Percentiles rank a stretch among this genome's conserved stretches.
Conservation (phyloP, 2,888 invertebrate genomes). For the Chloromyia formosa region DNA sequence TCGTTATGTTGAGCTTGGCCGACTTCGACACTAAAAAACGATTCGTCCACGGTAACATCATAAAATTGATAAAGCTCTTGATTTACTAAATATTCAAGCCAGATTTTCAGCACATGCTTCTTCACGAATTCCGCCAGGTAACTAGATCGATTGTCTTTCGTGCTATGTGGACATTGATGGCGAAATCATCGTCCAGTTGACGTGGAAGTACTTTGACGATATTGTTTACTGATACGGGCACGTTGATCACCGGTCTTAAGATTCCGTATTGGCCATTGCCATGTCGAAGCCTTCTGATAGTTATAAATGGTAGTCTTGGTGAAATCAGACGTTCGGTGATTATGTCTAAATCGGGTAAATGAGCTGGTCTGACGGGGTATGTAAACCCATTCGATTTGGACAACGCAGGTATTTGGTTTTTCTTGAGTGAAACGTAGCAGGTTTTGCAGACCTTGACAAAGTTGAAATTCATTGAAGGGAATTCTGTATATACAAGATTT, state of each 20-base stretch:
- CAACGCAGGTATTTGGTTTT: conserved; percentile 15
- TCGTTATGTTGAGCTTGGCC: conserved; percentile 46
- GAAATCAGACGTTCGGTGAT: conserved; percentile 52
- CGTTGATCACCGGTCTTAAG: conserved; percentile 54
- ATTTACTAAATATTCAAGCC: conserved; percentile 51
- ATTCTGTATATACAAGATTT: too few species aligned
- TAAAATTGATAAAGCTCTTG: conserved; percentile 47
- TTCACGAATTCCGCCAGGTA: conserved; percentile 53
- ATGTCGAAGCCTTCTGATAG: conserved; percentile 52
- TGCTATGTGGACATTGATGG: conserved; percentile 53
- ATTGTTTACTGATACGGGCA: conserved; percentile 53
- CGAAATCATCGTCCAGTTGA: conserved; percentile 54
- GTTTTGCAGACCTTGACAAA: not conserved
- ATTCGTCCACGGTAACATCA: conserved; percentile 51
- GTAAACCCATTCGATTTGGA: conserved; percentile 36
- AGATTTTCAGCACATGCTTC: conserved; percentile 51
- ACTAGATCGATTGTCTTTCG: conserved; percentile 52
- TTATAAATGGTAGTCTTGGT: conserved; percentile 52
- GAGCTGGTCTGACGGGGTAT: conserved; percentile 45
- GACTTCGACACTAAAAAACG: conserved; percentile 38
- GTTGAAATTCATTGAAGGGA: too few species aligned
- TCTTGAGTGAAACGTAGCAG: conserved; percentile 18
- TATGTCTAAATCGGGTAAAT: conserved; percentile 38
- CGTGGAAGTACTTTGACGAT: conserved; percentile 52
- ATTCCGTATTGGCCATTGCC: conserved; percentile 53